phyloP scores from a whole-genome alignment of 64 coral and sea anemone genomes.

The Stichodactyla mertensii region DNA sequence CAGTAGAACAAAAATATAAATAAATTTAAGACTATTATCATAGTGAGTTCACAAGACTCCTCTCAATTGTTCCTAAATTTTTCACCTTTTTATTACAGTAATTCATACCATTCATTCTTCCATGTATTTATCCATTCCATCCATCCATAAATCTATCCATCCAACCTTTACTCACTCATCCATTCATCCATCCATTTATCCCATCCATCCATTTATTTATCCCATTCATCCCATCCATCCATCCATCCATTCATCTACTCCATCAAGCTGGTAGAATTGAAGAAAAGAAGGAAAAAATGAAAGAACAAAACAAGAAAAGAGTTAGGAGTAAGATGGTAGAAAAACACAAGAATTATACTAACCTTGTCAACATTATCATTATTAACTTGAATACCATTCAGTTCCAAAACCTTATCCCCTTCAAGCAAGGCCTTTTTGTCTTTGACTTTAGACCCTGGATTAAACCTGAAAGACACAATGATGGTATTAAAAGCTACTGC shows the following conservation, averaged over 20 bases:
- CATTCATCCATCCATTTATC: too few species aligned
- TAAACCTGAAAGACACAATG: background rate
- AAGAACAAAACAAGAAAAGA: background rate
- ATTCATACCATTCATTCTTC: too few species aligned
- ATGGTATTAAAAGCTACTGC: background rate
- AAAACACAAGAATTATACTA: background rate
- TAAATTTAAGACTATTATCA: too few species aligned
- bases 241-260: background rate
- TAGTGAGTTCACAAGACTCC: too few species aligned
- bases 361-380: slow-evolving; percentile 45
- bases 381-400: slow-evolving; percentile 54
- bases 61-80: too few species aligned
- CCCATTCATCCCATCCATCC: too few species aligned
- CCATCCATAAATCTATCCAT: too few species aligned
- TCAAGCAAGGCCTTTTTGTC: background rate
- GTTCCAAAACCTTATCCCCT: slow-evolving; percentile 67
- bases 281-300: background rate
- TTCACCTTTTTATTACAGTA: too few species aligned
- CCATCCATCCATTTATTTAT: too few species aligned
- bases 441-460: background rate
- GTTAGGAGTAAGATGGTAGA: background rate
- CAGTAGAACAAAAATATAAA: too few species aligned
- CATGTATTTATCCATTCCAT: too few species aligned
- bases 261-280: background rate
- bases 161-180: too few species aligned